phyloP scores from a whole-genome alignment of 2,888 invertebrate species.

The Melipona bicolor region DNA sequence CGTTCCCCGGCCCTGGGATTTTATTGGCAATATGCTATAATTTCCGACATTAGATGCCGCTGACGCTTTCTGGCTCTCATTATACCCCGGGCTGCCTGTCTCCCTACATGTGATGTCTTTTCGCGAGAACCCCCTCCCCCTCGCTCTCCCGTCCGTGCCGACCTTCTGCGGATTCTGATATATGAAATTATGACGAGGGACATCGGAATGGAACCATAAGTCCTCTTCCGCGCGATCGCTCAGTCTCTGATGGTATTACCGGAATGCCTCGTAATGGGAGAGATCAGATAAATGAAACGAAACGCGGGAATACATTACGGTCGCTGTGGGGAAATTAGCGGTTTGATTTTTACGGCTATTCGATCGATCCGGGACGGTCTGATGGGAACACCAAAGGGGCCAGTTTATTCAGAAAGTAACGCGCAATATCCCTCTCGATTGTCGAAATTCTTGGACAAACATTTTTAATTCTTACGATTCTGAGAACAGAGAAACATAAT shows the following conservation, averaged over 20 bases:
- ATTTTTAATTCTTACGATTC: too few relatives aligned
- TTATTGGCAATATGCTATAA: conserved; percentile 85
- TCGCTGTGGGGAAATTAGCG: conserved; percentile 28
- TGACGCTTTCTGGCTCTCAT: conserved; percentile 83
- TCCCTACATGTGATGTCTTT: conserved; percentile 78
- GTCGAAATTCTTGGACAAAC: background rate
- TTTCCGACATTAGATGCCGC: conserved; percentile 84
- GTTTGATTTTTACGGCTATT: conserved; percentile 14
- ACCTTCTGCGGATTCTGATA: conserved; percentile 79
- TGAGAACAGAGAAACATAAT: too few relatives aligned
- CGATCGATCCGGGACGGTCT: background rate
- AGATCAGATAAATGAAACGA: conserved; percentile 65
- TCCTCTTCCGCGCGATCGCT: conserved; percentile 38
- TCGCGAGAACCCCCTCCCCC: conserved; percentile 66
- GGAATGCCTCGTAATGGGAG: conserved; percentile 45
- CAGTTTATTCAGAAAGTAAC: background rate
- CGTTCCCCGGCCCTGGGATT: conserved; percentile 77
- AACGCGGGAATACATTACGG: conserved; percentile 48
- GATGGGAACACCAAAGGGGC: background rate
- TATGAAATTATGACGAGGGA: conserved; percentile 79
- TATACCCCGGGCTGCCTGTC: conserved; percentile 74
- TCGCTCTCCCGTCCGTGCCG: background rate
- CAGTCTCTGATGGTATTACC: conserved; percentile 51
- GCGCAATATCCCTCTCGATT: background rate
- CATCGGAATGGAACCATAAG: conserved; percentile 67